Percentiles rank a stretch among this genome's conserved stretches.
Evolutionary conservation across 2,113 vertebrate genomes (phyloP).

Genomic region (Onychostruthus taczanowskii): DNA sequence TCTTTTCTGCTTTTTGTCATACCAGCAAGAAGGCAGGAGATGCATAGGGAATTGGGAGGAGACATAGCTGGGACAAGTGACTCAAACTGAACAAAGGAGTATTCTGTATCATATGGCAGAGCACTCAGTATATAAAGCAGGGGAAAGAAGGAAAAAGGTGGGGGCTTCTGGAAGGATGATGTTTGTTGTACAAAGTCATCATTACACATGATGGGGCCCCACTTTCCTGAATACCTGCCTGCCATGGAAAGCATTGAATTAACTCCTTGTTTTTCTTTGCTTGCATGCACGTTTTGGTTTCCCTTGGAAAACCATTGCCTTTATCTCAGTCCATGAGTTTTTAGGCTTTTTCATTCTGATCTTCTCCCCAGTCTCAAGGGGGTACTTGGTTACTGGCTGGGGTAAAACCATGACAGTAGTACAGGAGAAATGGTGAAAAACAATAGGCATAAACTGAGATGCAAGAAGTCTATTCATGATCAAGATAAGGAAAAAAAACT

Average conservation of each 20-base stretch:
- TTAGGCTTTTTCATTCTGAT: not conserved
- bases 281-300: not conserved
- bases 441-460: not conserved
- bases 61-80: not conserved
- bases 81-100: not conserved
- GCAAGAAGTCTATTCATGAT: not conserved
- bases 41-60: not conserved
- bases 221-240: not conserved
- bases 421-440: not conserved
- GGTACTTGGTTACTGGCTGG: not conserved
- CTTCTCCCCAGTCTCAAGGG: not conserved
- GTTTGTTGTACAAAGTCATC: accelerated
- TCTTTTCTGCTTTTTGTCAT: not conserved
- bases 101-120: not conserved
- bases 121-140: not conserved
- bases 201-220: too few relatives aligned
- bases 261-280: not conserved
- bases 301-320: too few relatives aligned
- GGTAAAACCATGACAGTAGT: not conserved
- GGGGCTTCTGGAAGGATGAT: not conserved
- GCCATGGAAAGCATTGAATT: not conserved
- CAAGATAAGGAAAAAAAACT: not conserved
- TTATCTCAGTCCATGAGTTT: not conserved
- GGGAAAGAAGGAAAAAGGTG: not conserved
- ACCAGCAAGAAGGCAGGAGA: not conserved